Base-by-base conservation (phyloP, 1,140 invertebrate genomes). In the Drosophila auraria region DNA sequence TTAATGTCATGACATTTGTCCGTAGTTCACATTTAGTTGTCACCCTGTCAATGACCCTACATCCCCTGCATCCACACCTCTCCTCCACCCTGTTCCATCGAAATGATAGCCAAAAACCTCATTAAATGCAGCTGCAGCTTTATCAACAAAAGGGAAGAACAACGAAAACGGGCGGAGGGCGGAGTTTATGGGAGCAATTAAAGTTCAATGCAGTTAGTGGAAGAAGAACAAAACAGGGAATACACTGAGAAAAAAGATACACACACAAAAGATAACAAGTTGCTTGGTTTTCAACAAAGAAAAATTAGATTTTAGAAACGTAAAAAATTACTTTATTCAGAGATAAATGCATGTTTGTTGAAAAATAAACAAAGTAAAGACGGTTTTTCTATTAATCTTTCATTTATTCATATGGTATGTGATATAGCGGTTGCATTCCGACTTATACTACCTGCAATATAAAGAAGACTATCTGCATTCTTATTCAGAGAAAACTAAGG, bases 111-210 rank as follows among this genome's bases (percentile, higher is more conserved):
- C 70, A 73, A 73, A 73, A 73, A 73, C 36, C 70, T 83, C 76
- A 80, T 83, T 83, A 83, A 83, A 68, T 74, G 81, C 81, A 83
- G 81, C 81, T 83, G 81, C 81, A 82, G 68, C 62, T 74, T 80
- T 74, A 80, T 80, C 59, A 77, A 78, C 63, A 61, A 47, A 73
- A 45, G 71, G 38, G 59, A 58, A 40, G 59, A 38, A 40, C 36
- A 66, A 49, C 42, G 25, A 40, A 27, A 68, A 50, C 40, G 36
- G 51, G 25, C 38, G 42, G 23, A 14, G 42, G 56, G 42, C 44
- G 30, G 42, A 40, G 78, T 83, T 83, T 80, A 80, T 78, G 80
- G 66, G 70, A 66, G 81, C 71, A 83, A 83, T 83, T 80, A 80
- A 80, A 80, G 81, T 83, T 83, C 70, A 83, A 83, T 80, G 80